These are phyloP conservation scores for Centropus unirufus DNA, from an alignment of 2,113 vertebrate genomes.

Conservation along the genomic window DNA sequence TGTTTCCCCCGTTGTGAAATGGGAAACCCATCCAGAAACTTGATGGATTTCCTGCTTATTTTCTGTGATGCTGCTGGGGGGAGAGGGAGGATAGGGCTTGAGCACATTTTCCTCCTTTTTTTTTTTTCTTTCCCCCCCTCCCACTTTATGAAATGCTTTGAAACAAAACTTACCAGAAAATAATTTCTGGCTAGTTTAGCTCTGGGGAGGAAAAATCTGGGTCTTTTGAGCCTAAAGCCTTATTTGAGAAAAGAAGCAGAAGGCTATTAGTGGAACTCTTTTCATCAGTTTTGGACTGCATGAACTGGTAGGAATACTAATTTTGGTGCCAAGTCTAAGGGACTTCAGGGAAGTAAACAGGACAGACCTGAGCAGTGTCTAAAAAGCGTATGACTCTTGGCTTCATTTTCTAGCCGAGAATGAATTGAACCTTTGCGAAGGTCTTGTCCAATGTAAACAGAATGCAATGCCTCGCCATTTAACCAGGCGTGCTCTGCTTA, in stretches of 20 bases:
- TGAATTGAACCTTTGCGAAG: neutral
- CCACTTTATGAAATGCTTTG: neutral
- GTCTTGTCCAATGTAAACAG: neutral
- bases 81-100: neutral
- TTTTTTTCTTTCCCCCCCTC: neutral
- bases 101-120: too few species aligned
- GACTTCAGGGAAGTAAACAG: neutral
- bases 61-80: neutral
- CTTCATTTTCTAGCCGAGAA: neutral
- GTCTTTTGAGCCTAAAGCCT: neutral
- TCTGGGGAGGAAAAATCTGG: neutral
- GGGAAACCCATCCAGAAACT: neutral
- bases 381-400: neutral
- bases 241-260: neutral
- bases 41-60: neutral
- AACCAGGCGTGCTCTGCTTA: neutral
- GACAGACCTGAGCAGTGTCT: neutral
- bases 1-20: neutral
- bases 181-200: neutral
- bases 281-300: neutral
- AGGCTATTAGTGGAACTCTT: neutral
- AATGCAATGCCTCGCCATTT: neutral
- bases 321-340: neutral
- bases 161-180: neutral
- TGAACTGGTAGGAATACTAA: neutral